Base-by-base conservation (phyloP, 2,797 vertebrate genomes). In the Cynodonichthys magdalenae region DNA sequence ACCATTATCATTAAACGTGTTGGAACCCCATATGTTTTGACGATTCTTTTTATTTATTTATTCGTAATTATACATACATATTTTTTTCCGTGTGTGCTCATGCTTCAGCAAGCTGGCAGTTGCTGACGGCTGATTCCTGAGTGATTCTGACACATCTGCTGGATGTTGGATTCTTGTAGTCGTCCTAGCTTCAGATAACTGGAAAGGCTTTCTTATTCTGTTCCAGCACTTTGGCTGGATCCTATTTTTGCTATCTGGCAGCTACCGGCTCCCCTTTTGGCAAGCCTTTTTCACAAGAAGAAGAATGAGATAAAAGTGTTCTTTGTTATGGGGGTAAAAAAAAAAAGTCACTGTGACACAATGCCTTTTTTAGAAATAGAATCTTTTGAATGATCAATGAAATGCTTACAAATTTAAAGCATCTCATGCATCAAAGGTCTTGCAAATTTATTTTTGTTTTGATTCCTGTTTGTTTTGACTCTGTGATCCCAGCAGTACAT, bases 91-190 rank as follows among this genome's bases (percentile, higher is more conserved):
- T 63, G 44, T 53, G 45, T 67, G 49, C 59, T 49, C 27, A 8
- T 39, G 64, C 53, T 55, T 39, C 20, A 52, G 65, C 36, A 49
- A 44, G 61, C 46, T 69, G 57, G 68, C 65, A 3, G 68, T 64
- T 75, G 60, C 69, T 42, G 46, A 53, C 74, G 58, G 53, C 68
- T 66, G 66, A 71, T 61, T 68, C 66, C 65, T 70, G 65, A 74
- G 46, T 65, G 71, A 71, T 69, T 73, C 62, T 63, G 28, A 80
- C 71, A 66, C 41, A 79, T 76, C 64, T 75, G 67, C 71, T 47
- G 69, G 69, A 68, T 51, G 41, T 60, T 58, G 47, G 61, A 63
- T 76, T 79, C 28, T 74, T 67, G 48, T 46, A 61, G 77, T 56
- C 66, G 59, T 62, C 59, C 52, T 62, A 51, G 66, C 48, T 63